Conservation (phyloP, 2,113 vertebrate species). For the Rousettus leschenaultii region DNA sequence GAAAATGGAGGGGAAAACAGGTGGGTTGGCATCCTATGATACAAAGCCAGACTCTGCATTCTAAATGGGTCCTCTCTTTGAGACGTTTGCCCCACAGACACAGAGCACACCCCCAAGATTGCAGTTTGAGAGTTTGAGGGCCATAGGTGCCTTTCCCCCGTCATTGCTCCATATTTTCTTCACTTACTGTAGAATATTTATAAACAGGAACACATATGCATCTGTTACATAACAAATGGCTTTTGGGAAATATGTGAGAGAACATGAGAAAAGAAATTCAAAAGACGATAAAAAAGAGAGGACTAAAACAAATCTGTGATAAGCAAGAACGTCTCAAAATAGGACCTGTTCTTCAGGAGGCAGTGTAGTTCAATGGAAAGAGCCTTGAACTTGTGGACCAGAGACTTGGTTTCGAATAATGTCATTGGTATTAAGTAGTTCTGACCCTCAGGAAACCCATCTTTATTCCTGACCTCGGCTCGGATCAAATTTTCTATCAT, state of each 20-base stretch:
- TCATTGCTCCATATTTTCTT: constrained; percentile 32
- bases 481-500: background rate
- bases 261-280: constrained; percentile 54
- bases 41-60: background rate
- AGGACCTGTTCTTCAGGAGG: background rate
- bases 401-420: background rate
- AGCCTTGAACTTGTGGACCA: background rate
- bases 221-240: constrained; percentile 71
- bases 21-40: background rate
- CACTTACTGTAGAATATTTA: constrained; percentile 62
- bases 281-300: constrained; percentile 41
- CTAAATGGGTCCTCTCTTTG: background rate
- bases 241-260: constrained; percentile 69
- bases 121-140: background rate
- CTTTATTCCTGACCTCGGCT: background rate
- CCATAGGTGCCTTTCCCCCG: background rate
- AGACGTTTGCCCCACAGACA: background rate
- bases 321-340: background rate
- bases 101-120: background rate
- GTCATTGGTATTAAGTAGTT: background rate
- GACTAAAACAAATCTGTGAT: constrained; percentile 57
- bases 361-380: background rate
- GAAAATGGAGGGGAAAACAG: background rate
- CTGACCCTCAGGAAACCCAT: background rate
- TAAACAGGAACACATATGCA: constrained; percentile 67